Base-by-base conservation (phyloP, 1,140 invertebrate species). In the Drosophila repletoides region DNA sequence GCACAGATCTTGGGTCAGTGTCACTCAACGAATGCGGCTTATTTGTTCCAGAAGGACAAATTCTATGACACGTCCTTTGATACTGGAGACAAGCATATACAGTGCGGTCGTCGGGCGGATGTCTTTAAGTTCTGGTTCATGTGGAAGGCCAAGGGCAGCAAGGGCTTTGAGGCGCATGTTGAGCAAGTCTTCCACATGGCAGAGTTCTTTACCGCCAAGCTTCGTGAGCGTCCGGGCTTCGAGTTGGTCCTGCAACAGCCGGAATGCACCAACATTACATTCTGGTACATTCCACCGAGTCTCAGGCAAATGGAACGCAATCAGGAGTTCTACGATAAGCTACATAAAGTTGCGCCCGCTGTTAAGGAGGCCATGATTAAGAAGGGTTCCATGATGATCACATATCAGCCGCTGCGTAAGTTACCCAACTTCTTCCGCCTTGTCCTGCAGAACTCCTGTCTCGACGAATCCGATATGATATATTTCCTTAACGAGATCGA, bases 61-160 rank as follows among this genome's bases (percentile, higher is more conserved):
- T 97, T 98, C 77, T 99, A 99, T 90, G 97, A 99, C 88, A 95
- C 96, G 0, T 92, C 92, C 6, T 98, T 94, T 75, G 97, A 98
- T 81, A 97, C 95, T 0, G 98, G 98, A 0, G 98, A 99, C 88
- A 99, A 98, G 87, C 95, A 98, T 64, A 94, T 99, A 12, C 93
- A 94, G 65, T 90, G 98, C 84, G 98, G 98, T 0, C 92, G 98
- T n/a, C 93, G 97, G 61, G 97, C 97, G 6, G 98, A 99, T 84
- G 96, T 98, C 1, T 92, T 98, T 36, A 99, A 99, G 89, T 96
- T 99, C 79, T 99, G 98, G 98, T 95, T 97, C 71, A 98, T 98
- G 97, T 99, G 98, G 98, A 97, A 97, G 80, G 96, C 96, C 0
- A 98, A 98, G 92, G 97, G 97, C n/a, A 95, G 93, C 0, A 89